These are phyloP conservation scores for Erythrolamprus reginae DNA, from an alignment of 2,113 vertebrate genomes.

Conservation along the genomic window DNA sequence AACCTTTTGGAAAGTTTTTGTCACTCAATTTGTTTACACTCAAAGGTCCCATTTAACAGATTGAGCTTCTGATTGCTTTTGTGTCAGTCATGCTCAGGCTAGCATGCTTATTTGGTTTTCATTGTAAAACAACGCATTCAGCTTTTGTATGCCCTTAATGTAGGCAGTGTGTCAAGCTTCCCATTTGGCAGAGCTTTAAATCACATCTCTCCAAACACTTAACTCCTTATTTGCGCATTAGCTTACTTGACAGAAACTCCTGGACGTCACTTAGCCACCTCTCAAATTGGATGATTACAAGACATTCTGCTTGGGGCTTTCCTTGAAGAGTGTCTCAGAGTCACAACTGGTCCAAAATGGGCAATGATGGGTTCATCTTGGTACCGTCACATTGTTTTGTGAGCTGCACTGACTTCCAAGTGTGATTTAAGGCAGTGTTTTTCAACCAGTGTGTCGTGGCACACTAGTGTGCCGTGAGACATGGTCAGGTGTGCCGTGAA, in stretches of 20 bases:
- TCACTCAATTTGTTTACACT: not conserved
- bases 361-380: not conserved
- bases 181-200: not conserved
- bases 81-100: not conserved
- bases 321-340: not conserved
- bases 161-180: slow-evolving; percentile 11
- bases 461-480: too few relatives aligned
- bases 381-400: not conserved
- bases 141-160: slow-evolving; percentile 45
- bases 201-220: not conserved
- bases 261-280: not conserved
- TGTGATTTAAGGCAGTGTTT: not conserved
- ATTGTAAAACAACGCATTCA: slow-evolving; percentile 20
- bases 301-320: not conserved
- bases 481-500: too few relatives aligned
- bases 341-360: not conserved
- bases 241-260: not conserved
- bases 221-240: not conserved
- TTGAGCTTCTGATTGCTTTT: not conserved
- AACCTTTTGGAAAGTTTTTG: not conserved
- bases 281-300: not conserved
- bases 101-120: not conserved
- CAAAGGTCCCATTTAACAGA: not conserved
- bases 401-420: not conserved
- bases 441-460: too few relatives aligned